A percentile compares a stretch with the other conserved stretches of the same genome.
Evolutionary conservation across 1,140 invertebrate genomes (phyloP).

Genomic region (Homalodisca vitripennis): DNA sequence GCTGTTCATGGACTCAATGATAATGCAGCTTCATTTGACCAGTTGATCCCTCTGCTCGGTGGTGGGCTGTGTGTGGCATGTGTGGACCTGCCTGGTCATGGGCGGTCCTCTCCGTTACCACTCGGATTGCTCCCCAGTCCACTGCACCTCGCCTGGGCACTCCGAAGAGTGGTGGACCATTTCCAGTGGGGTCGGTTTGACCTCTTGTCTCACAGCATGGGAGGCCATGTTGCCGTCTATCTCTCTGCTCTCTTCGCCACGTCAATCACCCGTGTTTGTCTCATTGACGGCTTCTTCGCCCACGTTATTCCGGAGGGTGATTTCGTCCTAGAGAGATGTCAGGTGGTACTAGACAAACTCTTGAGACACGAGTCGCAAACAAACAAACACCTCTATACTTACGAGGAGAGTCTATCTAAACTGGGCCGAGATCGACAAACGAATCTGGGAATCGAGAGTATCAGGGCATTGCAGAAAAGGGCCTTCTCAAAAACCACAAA

Average conservation of each 20-base stretch:
- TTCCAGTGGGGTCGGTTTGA: conserved; percentile 57
- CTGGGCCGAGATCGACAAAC: conserved; percentile 46
- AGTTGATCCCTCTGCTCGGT: conserved; percentile 59
- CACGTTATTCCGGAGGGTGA: conserved; percentile 37
- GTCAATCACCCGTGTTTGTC: conserved; percentile 52
- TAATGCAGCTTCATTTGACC: conserved; percentile 65
- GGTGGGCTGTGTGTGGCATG: conserved; percentile 58
- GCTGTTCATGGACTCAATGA: conserved; percentile 62
- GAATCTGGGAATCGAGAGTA: conserved; percentile 48
- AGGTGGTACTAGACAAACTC: conserved; percentile 9
- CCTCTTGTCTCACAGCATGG: conserved; percentile 60
- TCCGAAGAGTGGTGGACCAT: conserved; percentile 55
- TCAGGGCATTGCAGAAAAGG: conserved; percentile 53
- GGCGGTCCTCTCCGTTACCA: conserved; percentile 61
- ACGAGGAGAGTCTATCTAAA: conserved; percentile 53
- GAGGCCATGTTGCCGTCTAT: conserved; percentile 50
- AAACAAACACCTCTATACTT: conserved; percentile 47
- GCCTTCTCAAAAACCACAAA: conserved; percentile 46
- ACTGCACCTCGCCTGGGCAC: conserved; percentile 51
- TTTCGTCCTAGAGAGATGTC: conserved; percentile 12
- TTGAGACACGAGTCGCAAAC: neutral
- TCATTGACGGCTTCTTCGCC: conserved; percentile 53
- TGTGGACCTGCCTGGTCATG: conserved; percentile 70
- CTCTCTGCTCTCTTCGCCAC: conserved; percentile 53
- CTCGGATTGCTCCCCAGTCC: conserved; percentile 51